phyloP scores from a whole-genome alignment of 2,113 vertebrate species.

The Catharus fuscescens region DNA sequence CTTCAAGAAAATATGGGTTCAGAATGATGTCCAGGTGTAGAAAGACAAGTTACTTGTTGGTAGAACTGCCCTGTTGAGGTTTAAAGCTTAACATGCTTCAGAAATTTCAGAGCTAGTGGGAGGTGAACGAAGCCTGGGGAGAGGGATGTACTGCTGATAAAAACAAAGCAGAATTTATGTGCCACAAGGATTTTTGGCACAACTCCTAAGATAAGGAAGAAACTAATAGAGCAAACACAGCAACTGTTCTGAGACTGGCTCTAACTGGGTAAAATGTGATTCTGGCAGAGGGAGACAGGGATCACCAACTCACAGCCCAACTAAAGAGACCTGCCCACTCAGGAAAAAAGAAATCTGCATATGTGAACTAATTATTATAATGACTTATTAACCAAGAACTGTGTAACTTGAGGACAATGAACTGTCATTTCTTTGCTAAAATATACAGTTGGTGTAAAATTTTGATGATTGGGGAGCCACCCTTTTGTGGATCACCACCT shows the following conservation, averaged over 20 bases:
- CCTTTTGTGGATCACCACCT: background rate
- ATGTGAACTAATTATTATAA: no score
- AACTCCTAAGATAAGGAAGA: background rate
- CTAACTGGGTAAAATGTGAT: background rate
- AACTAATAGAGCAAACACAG: background rate
- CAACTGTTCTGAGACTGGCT: background rate
- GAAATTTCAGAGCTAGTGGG: background rate
- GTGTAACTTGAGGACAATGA: background rate
- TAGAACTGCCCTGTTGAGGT: background rate
- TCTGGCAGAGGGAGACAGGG: background rate
- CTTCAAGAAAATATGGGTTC: background rate
- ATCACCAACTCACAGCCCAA: background rate
- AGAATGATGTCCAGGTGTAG: background rate
- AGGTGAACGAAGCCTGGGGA: background rate
- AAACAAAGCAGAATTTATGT: background rate
- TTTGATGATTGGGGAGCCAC: background rate
- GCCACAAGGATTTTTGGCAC: background rate
- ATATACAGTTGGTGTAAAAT: background rate
- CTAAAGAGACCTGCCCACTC: rapidly evolving
- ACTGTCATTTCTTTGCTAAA: background rate
- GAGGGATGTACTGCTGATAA: background rate
- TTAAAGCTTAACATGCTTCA: background rate
- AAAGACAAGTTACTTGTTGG: background rate
- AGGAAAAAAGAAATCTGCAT: no score
- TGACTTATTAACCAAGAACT: background rate